phyloP scores from a whole-genome alignment of 2,888 invertebrate genomes.

The Chymomyza amoena region DNA sequence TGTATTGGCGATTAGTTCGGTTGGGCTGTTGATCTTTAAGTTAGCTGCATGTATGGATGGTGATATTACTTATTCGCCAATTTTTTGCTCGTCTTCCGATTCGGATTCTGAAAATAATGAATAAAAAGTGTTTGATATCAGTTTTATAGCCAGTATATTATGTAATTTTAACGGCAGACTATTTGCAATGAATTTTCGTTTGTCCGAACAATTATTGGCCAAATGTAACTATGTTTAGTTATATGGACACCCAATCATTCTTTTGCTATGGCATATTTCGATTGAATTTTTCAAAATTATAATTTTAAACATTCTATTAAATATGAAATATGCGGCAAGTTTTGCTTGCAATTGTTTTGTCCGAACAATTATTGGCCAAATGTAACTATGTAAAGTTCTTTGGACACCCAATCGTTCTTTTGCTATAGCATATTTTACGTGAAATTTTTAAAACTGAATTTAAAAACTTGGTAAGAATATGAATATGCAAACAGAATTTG shows the following conservation, averaged over 20 bases:
- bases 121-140: neutral
- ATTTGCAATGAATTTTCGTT: neutral
- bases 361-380: constrained; percentile 68
- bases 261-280: constrained; percentile 12
- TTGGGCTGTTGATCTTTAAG: neutral
- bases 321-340: neutral
- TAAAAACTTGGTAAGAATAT: constrained; percentile 37
- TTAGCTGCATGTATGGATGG: neutral
- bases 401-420: constrained; percentile 70
- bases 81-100: constrained; percentile 78
- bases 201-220: constrained; percentile 40
- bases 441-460: constrained; percentile 20
- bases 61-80: constrained; percentile 61
- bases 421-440: constrained; percentile 58
- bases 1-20: neutral
- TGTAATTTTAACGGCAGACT: neutral
- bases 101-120: constrained; percentile 75
- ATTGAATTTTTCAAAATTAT: neutral
- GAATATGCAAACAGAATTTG: constrained; percentile 21
- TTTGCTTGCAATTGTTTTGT: constrained; percentile 30
- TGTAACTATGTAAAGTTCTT: constrained; percentile 59
- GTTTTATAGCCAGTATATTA: neutral
- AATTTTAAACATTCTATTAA: neutral
- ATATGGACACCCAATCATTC: constrained; percentile 44
- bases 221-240: constrained; percentile 22